Evolutionary conservation across 2,888 invertebrate species (phyloP), one percentile per base, ranked within the genome.

Genomic region (Habroteleia sp.): DNA sequence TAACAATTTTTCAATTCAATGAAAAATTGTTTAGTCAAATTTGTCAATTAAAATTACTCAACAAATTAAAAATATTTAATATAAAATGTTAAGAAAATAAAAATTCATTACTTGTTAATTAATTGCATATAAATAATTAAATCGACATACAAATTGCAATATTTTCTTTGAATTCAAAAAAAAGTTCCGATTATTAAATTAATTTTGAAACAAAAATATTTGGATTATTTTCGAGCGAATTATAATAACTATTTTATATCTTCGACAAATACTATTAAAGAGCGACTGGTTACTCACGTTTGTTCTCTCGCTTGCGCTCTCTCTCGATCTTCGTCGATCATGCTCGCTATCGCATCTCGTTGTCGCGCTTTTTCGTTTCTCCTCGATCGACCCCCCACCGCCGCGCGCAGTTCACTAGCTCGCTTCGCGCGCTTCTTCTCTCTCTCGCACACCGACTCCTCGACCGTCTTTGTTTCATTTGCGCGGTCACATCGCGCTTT

Each of bases 251-350:
- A 81, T 82, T 84, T 83, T 84, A 80, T 85, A 82, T 84, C 81
- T 81, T 81, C 77, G 79, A 83, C 82, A 82, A 80, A 85, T 84
- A 84, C 83, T 83, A 86, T 86, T 85, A 86, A 83, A 85, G 83
- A 85, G 81, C 79, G 69, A 69, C 66, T 75, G 73, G 58, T 72
- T 73, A 63, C 77, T 71, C 69, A 69, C 31, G 69, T 52, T 20
- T 3, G 10, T 23, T 8, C 11, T 69, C 60, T 62, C 62, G 14
- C 23, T 71, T 25, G 11, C 44, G 29, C 44, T 8, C 44, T 17
- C 46, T 46, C 35, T 10, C 29, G 41, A 29, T 72, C 69, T 63
- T 56, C 35, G 17, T 52, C 56, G n/a, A n/a, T n/a, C 20, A 4
- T 54, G n/a, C 54, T 39, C 48, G 44, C 52, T 63, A 27, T 31